Conservation (phyloP, 2,113 vertebrate species). For the Tachysurus fulvidraco region DNA sequence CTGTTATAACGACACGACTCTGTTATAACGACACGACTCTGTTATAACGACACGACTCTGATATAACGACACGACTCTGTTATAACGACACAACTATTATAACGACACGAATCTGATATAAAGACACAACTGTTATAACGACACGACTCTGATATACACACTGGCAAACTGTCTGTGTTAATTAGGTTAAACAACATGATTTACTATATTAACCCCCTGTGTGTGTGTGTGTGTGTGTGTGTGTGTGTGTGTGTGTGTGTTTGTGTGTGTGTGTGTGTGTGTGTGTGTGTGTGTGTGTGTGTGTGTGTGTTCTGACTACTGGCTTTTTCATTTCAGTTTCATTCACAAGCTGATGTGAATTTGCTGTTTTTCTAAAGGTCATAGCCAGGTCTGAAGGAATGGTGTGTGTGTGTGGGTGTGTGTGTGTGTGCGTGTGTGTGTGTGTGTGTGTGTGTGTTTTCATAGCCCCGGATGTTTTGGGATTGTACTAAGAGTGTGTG, state of each 20-base stretch:
- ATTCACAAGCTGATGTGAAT: background rate
- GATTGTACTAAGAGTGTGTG: background rate
- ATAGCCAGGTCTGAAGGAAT: slow-evolving; percentile 49
- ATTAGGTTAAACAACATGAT: background rate
- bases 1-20: too few relatives aligned
- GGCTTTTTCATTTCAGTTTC: background rate
- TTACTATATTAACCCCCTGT: background rate
- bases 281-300: too few relatives aligned
- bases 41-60: too few relatives aligned
- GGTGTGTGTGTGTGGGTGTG: background rate
- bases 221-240: too few relatives aligned
- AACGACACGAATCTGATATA: too few relatives aligned
- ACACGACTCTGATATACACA: too few relatives aligned
- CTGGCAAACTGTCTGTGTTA: background rate
- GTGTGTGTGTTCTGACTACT: background rate
- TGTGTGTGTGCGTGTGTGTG: slow-evolving; percentile 10
- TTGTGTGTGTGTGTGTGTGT: too few relatives aligned
- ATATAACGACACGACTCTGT: too few relatives aligned
- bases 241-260: too few relatives aligned
- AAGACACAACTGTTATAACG: too few relatives aligned
- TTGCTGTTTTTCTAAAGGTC: background rate
- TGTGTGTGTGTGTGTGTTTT: background rate
- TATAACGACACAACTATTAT: too few relatives aligned
- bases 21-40: too few relatives aligned
- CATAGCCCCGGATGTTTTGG: background rate